These are phyloP conservation scores for Rhagoletis zephyria DNA, from an alignment of 1,140 invertebrate genomes.

Conservation along the genomic window DNA sequence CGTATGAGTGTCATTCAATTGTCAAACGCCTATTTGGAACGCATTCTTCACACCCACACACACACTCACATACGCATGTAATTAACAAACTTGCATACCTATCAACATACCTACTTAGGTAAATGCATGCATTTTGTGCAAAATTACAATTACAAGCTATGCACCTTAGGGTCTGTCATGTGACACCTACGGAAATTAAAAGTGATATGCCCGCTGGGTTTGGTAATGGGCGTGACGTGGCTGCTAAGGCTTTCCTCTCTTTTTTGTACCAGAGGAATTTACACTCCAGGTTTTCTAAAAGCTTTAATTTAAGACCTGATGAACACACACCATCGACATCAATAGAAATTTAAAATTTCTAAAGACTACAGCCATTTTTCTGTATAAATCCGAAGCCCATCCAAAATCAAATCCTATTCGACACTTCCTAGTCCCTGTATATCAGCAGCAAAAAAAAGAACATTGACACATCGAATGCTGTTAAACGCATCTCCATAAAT, in stretches of 20 bases:
- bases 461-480: no score
- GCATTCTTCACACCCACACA: not conserved
- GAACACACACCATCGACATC: no score
- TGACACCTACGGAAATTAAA: slow-evolving; percentile 55
- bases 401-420: no score
- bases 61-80: not conserved
- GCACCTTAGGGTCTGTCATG: slow-evolving; percentile 48
- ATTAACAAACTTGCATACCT: not conserved
- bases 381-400: no score
- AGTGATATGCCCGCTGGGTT: slow-evolving; percentile 52
- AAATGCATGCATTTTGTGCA: not conserved
- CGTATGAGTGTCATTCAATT: slow-evolving; percentile 35
- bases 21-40: not conserved
- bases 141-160: slow-evolving; percentile 43
- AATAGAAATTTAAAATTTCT: no score
- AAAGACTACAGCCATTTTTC: no score
- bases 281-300: no score
- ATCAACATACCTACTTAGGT: not conserved
- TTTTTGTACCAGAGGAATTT: no score
- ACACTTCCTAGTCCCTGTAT: no score
- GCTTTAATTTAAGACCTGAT: no score
- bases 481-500: no score
- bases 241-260: not conserved
- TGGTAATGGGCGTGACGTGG: slow-evolving; percentile 43
- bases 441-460: no score